Evolutionary conservation across 1,140 invertebrate species (phyloP), one percentile per base, ranked within the genome.

Genomic region (Brachionus sp.): DNA sequence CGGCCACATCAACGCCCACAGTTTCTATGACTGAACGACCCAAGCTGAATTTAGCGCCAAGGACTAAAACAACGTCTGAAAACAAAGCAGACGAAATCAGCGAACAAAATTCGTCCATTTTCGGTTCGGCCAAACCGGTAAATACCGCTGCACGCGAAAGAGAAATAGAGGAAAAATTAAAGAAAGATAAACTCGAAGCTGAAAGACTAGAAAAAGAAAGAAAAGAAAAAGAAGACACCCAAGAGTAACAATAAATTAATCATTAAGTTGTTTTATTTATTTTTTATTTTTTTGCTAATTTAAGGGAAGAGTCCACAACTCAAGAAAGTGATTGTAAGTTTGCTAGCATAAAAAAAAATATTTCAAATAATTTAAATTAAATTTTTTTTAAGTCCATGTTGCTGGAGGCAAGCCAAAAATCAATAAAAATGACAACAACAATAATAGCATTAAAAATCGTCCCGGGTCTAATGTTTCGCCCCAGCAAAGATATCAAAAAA

Each of bases 91-190:
- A 35, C 3, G 57, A 42, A 12, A 6, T 6, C 9, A 25, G 42
- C 23, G 62, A 57, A 12, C 44, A 50, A n/a, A 12, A 70, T 12
- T 39, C 84, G 5, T 83, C 85, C 80, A 95, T 96, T 85, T 96
- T 96, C 88, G 95, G 95, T 37, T 93, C 91, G 25, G 96, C 95
- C 33, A 95, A 94, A 88, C 96, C 96, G 6, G 96, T 98, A 0
- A 95, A 98, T 88, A 98, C 95, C 12, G 92, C 93, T 50, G 92
- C 94, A 5, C 91, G 92, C 84, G 93, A 95, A 86, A 84, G 86
- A 33, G 88, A 91, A 85, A 91, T 91, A 78, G 90, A 95, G 89
- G 92, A 86, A 91, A 92, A 86, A 50, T 66, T 88, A 66, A 84
- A 84, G 35, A 83, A 70, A 42, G 86, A 90, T 25, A 86, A 84